phyloP scores from a whole-genome alignment of 1,140 invertebrate species.

The Orius insidiosus region DNA sequence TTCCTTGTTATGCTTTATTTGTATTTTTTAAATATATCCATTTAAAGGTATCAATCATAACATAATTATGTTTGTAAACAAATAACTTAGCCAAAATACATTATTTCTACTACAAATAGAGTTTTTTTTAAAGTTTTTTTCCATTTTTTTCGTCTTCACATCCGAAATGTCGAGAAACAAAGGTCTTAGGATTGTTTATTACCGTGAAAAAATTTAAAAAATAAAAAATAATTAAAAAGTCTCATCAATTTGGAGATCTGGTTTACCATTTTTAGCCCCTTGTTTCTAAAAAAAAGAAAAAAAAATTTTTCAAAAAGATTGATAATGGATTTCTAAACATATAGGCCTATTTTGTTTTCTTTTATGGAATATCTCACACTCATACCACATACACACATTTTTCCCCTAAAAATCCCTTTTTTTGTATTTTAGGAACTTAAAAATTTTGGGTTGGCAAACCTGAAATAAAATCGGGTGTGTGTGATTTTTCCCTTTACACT shows the following conservation, averaged over 20 bases:
- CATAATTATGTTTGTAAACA: constrained; percentile 17
- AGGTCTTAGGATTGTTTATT: not conserved
- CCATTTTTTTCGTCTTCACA: not conserved
- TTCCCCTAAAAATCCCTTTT: constrained; percentile 13
- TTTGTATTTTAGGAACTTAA: constrained; percentile 19
- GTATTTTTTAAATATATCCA: constrained; percentile 15
- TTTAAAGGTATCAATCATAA: constrained; percentile 18
- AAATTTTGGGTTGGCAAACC: constrained; percentile 8
- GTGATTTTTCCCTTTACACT: constrained; percentile 15
- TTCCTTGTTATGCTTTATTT: constrained; percentile 17
- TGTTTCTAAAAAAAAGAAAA: constrained; percentile 8
- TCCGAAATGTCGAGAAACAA: not conserved
- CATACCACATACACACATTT: constrained; percentile 18
- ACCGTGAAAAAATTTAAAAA: too few relatives aligned
- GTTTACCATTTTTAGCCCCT: not conserved
- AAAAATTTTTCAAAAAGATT: constrained; percentile 8
- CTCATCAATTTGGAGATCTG: constrained; percentile 6
- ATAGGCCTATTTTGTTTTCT: constrained; percentile 19
- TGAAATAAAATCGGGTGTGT: constrained; percentile 11
- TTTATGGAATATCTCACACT: constrained; percentile 17
- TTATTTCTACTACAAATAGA: constrained; percentile 19
- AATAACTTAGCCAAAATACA: constrained; percentile 19
- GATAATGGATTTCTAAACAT: constrained; percentile 15
- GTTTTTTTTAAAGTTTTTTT: constrained; percentile 14
- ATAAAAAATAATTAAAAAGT: too few relatives aligned